Evolutionary conservation across 1,140 invertebrate genomes (phyloP), one percentile per base, ranked within the genome.

Genomic region (Oncopodura yosiiana): DNA sequence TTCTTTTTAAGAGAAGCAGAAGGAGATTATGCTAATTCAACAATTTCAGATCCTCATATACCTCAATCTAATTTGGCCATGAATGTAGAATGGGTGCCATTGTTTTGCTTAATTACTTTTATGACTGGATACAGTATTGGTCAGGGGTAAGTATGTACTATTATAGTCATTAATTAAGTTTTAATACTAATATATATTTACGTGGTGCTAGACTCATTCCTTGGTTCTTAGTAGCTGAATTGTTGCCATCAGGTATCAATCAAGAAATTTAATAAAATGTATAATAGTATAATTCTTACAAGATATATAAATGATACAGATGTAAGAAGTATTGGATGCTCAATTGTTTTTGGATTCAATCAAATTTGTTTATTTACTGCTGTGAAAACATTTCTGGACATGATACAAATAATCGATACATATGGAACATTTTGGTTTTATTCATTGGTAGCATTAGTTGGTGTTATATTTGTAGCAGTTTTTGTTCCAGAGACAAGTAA

Each of bases 341-440:
- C 18, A 6, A 11, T 23, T 21, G 9, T 27, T 11, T 29, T 54
- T 24, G 43, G 78, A 26, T 68, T 78, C 3, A 82, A 76, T 27
- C 86, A 85, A 69, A 68, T 80, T 1, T 81, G 82, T 64, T 81
- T 81, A 24, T 89, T 88, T 61, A 64, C 83, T 4, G 75, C 81
- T 3, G 79, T 87, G 3, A 87, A 87, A 66, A 75, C 75, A 3
- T 89, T 86, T 69, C 78, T 80, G 0, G 67, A 74, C 2, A 68
- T 83, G 65, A 68, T 78, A n/a, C 18, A 65, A 0, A 18, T 53
- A 1, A 70, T 87, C 54, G 78, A 79, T 2, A 71, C 75, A 42
- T 70, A 75, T 26, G 80, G 77, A 1, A 77, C 79, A 0, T 91
- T 87, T 65, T 78, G 78, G 49, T 75, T 87, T 53, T 92, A 84